phyloP scores from a whole-genome alignment of 1,140 invertebrate species.

The Drosophila bifasciata region DNA sequence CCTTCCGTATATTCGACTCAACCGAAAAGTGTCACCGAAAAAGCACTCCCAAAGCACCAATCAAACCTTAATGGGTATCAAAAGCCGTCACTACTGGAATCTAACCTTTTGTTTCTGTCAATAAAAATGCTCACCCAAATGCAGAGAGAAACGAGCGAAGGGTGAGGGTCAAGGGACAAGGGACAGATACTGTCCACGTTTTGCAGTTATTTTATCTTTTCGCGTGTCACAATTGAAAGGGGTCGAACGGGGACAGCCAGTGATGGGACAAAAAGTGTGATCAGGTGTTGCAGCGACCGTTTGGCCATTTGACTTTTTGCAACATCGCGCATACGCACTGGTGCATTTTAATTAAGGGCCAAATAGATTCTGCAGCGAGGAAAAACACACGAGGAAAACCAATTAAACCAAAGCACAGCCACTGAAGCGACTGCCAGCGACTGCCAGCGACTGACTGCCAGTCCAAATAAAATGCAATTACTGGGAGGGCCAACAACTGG shows the following conservation, averaged over 20 bases:
- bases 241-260: not conserved
- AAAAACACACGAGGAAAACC: constrained; percentile 47
- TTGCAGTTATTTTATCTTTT: constrained; percentile 78
- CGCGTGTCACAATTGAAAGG: not conserved
- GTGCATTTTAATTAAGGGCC: constrained; percentile 77
- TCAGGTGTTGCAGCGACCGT: constrained; percentile 38
- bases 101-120: constrained; percentile 50
- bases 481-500: constrained; percentile 32
- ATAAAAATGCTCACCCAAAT: constrained; percentile 57
- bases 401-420: constrained; percentile 72
- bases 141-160: not conserved
- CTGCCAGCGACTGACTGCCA: constrained; percentile 8
- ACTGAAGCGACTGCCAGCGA: constrained; percentile 32
- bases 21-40: too few species aligned
- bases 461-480: constrained; percentile 77
- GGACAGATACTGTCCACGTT: constrained; percentile 63
- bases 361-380: constrained; percentile 61
- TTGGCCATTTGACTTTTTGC: constrained; percentile 72
- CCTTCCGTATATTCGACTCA: too few species aligned
- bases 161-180: not conserved
- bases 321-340: constrained; percentile 73
- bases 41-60: too few species aligned
- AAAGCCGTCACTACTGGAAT: not conserved
- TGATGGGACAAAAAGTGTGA: constrained; percentile 37
- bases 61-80: too few species aligned